Conservation (phyloP, 2,797 vertebrate genomes). For the Podarcis siculus region DNA sequence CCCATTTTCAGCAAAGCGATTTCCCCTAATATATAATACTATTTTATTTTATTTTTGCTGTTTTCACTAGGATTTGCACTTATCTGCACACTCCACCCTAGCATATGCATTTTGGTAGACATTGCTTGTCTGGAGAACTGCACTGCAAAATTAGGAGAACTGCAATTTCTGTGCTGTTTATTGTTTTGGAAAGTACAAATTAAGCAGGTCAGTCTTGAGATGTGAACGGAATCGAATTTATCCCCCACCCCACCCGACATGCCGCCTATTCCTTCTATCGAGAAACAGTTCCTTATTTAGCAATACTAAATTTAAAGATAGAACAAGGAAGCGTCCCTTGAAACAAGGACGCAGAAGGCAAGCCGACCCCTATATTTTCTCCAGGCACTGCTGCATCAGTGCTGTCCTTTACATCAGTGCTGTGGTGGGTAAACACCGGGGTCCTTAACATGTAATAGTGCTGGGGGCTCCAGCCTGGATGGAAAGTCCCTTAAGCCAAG, state of each 20-base stretch:
- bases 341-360: not conserved
- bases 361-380: not conserved
- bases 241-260: not conserved
- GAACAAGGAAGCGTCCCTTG: not conserved
- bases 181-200: too few relatives aligned
- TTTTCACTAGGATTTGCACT: too few relatives aligned
- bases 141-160: too few relatives aligned
- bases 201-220: too few relatives aligned
- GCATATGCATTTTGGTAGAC: too few relatives aligned
- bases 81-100: too few relatives aligned
- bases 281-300: not conserved
- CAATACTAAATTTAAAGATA: not conserved
- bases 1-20: too few relatives aligned
- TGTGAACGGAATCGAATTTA: too few relatives aligned
- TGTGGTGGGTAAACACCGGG: not conserved
- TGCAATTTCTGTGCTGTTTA: too few relatives aligned
- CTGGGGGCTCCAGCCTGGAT: not conserved
- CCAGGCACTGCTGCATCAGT: not conserved
- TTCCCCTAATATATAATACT: too few relatives aligned
- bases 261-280: not conserved
- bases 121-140: too few relatives aligned
- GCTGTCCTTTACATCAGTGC: not conserved
- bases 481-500: not conserved
- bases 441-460: not conserved
- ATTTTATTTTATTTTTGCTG: too few relatives aligned